Evolutionary conservation across 2,113 vertebrate species (phyloP), one percentile per base, ranked within the genome.

Genomic region (Dendropsophus ebraccatus): DNA sequence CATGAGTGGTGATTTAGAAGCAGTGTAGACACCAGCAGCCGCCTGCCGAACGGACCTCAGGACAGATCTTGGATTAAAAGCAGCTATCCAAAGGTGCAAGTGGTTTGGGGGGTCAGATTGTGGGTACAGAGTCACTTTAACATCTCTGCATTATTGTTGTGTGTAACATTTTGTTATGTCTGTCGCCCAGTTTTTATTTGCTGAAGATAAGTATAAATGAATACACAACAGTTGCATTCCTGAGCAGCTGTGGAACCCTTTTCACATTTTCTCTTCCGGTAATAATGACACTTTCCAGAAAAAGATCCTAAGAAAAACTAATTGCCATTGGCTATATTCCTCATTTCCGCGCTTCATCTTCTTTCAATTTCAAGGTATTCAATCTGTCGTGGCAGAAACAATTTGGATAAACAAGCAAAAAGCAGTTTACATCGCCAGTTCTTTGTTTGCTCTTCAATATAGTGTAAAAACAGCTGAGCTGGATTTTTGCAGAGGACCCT

Each of bases 321-420:
- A 86, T 86, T 86, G 77, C 77, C 84, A 81, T 67, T 86, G 84
- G 84, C 84, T 86, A 86, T 47, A 81, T 81, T 73, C 37, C 67
- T 86, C 77, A 86, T 86, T 81, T 81, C 84, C 67, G 4, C 35
- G 65, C 77, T 79, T 86, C 49, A 81, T 86, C 77, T 72, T 73
- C 67, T 79, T 14, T 86, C 77, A 81, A 73, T 81, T 86, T 86
- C 67, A 81, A 81, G 84, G 84, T 86, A 86, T 86, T 86, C 84
- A 86, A 81, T 86, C 84, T 86, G 84, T 73, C 49, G 67, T 60
- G 52, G 77, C 84, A 86, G 84, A 81, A 69, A 73, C 84, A 86
- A 81, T 86, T 86, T 86, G 84, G 84, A 81, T 81, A 81, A 86
- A 80, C 77, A 73, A 73, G 67, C 74, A 54, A 85, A 76, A 78